Percentiles rank a stretch among this genome's conserved stretches.
These are phyloP conservation scores for Heliocidaris erythrogramma DNA, from an alignment of 35 echinoderm and acorn worm species.

Conservation along the genomic window DNA sequence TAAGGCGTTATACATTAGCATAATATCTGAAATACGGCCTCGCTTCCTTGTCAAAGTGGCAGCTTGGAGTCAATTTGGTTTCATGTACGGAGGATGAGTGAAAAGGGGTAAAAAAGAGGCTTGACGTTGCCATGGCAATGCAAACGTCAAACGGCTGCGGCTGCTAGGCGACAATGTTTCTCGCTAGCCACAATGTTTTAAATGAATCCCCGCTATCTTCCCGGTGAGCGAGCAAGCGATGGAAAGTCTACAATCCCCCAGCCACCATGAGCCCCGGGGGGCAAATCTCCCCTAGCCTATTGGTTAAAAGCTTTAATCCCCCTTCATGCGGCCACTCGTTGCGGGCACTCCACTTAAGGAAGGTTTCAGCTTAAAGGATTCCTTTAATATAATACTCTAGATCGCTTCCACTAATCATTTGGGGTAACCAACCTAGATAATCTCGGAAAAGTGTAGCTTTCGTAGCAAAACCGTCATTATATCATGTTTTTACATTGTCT, in stretches of 20 bases:
- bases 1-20: neutral
- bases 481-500: no score
- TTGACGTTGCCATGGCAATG: constrained; percentile 25
- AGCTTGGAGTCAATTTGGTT: neutral
- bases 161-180: constrained; percentile 10
- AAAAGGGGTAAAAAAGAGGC: neutral
- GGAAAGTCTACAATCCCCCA: neutral
- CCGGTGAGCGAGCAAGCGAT: neutral
- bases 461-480: no score
- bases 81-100: neutral
- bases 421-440: no score
- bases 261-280: neutral
- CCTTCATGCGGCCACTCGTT: neutral
- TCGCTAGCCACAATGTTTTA: constrained; percentile 24
- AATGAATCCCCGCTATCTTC: neutral
- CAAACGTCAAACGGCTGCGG: neutral
- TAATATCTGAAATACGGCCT: neutral
- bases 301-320: neutral
- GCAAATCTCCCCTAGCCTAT: neutral
- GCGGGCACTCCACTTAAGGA: neutral
- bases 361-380: neutral
- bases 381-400: neutral
- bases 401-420: neutral
- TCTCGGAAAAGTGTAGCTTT: no score
- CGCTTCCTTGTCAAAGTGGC: neutral